Evolutionary conservation across 1,140 invertebrate species (phyloP), one percentile per base, ranked within the genome.

Genomic region (Drosophila chauvacae): DNA sequence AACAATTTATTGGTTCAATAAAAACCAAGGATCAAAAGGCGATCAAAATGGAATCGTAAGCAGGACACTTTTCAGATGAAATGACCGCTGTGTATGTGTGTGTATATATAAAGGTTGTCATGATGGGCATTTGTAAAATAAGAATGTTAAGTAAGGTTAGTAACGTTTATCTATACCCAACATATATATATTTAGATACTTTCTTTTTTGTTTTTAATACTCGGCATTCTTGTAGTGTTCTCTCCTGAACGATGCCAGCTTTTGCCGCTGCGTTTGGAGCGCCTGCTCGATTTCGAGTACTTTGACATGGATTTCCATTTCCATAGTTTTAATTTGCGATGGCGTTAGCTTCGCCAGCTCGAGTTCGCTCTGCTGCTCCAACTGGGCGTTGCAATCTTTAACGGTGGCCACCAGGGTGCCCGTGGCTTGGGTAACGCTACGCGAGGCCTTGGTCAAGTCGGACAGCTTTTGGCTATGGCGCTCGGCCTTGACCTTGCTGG

Each of bases 281-380:
- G 96, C 95, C 71, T 96, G 96, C 92, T 99, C 98, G 51, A 99
- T 93, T 94, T 99, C 97, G 51, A 99, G 94, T 50, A 99, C 96
- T 81, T 96, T 95, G 18, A 98, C 97, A 93, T 98, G 97, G 56
- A 97, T 96, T 92, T 99, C 98, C 97, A 99, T 99, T 94, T 99
- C 98, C 77, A 98, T 93, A 50, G 96, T 95, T 92, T 99, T 99
- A 0, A 98, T 97, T 93, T 99, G 97, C 91, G 99, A 98, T 57
- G 99, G 94, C 57, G 96, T 96, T 58, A 99, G 92, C 77, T 96
- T 96, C 5, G 96, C 95, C 82, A 99, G 96, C 93, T 99, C 98
- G 75, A 99, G 94, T 68, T 97, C 96, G 80, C 97, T 97, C 97
- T 95, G 95, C 92, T 98, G 97, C 87, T 98, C 97, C 30, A 98